Base-by-base conservation (phyloP, 2,113 vertebrate genomes). In the Phrynosoma platyrhinos region DNA sequence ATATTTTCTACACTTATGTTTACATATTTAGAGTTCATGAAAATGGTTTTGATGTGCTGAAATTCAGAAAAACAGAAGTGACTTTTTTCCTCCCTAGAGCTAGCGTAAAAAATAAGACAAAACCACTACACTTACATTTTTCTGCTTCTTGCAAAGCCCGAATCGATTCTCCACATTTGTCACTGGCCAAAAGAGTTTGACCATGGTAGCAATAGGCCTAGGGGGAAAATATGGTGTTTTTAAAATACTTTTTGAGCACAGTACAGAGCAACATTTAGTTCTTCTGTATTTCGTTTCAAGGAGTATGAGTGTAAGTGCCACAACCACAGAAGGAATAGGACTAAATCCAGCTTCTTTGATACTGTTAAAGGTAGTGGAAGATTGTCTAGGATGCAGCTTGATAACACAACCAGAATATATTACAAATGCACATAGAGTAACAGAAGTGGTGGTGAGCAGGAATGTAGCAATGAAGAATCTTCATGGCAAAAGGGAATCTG, bases 141-240 rank as follows among this genome's bases (percentile, higher is more conserved):
- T 99, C 98, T 52, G 99, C 98, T 94, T 99, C 99, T 93, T 99
- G 98, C 18, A 99, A 97, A 84, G 98, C 98, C 91, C 99, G 90
- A 91, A 99, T 98, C 13, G 99, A 98, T 94, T 99, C 99, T n/a
- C 99, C 99, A 83, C 99, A 99, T 91, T 99, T 99, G 94, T 99
- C 99, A 74, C 96, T 97, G 0, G 97, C 97, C 92, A 99, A 94
- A 83, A 99, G 96, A 5, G 98, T 99, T 84, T 99, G 98, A 58
- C 99, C 99, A 80, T 99, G 97, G 87, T 99, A 99, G 91, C 98
- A 99, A 93, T 97, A 98, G 0, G 98, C 98, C 99, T 99, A 95
- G 25, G 1, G 27, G 74, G 88, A 64, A 86, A 71, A 88, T 91
- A 95, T 84, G 25, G 12, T 55, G 9, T 68, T 30, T 78, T 47